Evolutionary conservation across 2,888 invertebrate genomes (phyloP).

Genomic region (Oscheius sp.): DNA sequence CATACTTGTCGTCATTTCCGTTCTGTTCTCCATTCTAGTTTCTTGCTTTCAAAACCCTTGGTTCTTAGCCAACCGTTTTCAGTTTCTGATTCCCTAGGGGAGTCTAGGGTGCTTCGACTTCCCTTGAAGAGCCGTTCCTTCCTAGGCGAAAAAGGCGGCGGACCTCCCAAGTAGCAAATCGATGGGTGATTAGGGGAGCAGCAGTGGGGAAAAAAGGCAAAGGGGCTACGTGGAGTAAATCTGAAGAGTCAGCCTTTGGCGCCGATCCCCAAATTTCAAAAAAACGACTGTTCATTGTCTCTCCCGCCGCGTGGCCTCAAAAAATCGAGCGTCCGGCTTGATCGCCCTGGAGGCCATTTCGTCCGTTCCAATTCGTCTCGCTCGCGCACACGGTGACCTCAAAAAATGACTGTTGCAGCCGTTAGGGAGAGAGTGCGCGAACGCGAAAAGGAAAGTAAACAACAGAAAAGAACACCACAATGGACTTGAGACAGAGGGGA

Average conservation of each 20-base stretch:
- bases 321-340: neutral
- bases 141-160: no score
- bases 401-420: conserved; percentile 26
- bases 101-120: no score
- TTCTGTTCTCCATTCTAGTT: no score
- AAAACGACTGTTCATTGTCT: conserved; percentile 12
- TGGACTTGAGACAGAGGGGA: no score
- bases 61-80: no score
- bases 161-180: conserved; percentile 28
- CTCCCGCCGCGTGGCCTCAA: neutral
- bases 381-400: conserved; percentile 31
- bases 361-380: conserved; percentile 4
- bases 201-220: no score
- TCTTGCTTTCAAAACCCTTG: no score
- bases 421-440: neutral
- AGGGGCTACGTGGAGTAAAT: no score
- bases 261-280: neutral
- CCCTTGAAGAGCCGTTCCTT: no score
- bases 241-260: neutral
- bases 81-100: no score
- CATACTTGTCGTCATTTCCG: neutral
- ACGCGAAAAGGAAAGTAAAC: conserved; percentile 25
- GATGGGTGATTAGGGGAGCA: conserved; percentile 13
- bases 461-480: neutral
- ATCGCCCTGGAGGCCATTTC: conserved; percentile 26